A percentile compares a stretch with the other conserved stretches of the same genome.
phyloP scores from a whole-genome alignment of 2,888 invertebrate genomes.

The Adelphocoris suturalis region DNA sequence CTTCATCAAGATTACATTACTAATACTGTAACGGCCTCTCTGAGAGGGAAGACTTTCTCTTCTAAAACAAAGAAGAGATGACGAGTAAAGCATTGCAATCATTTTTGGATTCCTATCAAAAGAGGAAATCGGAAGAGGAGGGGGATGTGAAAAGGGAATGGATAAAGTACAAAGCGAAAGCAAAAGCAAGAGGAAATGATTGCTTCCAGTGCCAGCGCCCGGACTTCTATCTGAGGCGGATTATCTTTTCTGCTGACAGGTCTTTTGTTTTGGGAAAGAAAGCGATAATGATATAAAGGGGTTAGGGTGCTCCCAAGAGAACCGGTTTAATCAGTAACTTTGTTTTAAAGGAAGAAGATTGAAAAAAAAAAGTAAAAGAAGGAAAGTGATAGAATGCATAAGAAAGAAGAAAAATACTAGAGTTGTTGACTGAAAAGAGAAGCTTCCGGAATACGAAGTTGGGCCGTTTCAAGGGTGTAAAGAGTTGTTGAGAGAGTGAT shows the following conservation, averaged over 20 bases:
- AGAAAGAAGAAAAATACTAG: slow-evolving; percentile 10
- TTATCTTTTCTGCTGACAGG: slow-evolving; percentile 67
- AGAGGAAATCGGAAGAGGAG: background rate
- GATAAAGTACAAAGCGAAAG: slow-evolving; percentile 44
- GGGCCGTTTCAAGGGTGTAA: background rate
- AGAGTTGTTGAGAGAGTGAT: background rate
- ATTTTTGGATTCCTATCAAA: slow-evolving; percentile 41
- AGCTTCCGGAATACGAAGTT: slow-evolving; percentile 26
- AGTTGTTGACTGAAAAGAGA: slow-evolving; percentile 17
- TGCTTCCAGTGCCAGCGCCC: slow-evolving; percentile 44
- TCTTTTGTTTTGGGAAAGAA: slow-evolving; percentile 59
- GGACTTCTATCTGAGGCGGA: slow-evolving; percentile 59
- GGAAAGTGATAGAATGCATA: background rate
- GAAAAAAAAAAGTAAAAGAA: background rate
- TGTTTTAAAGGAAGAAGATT: slow-evolving; percentile 53
- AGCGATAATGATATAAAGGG: slow-evolving; percentile 56
- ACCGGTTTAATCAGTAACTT: slow-evolving; percentile 70
- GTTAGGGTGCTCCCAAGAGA: slow-evolving; percentile 50
- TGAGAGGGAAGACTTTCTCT: background rate
- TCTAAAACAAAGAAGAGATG: background rate
- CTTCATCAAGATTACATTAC: too few relatives aligned
- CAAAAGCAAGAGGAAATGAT: slow-evolving; percentile 51
- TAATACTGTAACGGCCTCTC: too few relatives aligned
- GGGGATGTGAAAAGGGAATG: background rate
- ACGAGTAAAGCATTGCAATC: slow-evolving; percentile 52